A percentile compares a stretch with the other conserved stretches of the same genome.
Conservation (phyloP, 1,140 invertebrate genomes). For the Lordiphosa clarofinis region DNA sequence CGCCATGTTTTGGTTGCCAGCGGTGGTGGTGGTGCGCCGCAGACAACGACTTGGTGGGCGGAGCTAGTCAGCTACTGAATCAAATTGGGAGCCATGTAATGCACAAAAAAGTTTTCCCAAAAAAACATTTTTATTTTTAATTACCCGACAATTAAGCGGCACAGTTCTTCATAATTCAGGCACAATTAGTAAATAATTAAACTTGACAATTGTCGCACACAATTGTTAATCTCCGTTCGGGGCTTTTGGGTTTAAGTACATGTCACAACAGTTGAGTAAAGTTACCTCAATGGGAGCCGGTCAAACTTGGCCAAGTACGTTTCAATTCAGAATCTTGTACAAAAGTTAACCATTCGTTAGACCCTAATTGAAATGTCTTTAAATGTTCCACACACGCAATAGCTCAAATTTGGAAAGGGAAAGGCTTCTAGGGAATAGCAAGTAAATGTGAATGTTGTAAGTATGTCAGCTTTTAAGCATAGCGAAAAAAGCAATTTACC, state of each 20-base stretch:
- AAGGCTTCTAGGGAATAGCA: too few relatives aligned
- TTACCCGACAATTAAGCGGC: slow-evolving; percentile 56
- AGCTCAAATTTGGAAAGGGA: too few relatives aligned
- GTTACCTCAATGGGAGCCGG: slow-evolving; percentile 12
- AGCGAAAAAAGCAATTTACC: too few relatives aligned
- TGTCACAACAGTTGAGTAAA: slow-evolving; percentile 56
- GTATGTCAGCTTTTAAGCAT: too few relatives aligned
- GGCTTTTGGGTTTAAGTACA: slow-evolving; percentile 34
- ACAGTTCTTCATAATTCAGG: slow-evolving; percentile 66
- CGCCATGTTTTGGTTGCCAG: slow-evolving; percentile 57
- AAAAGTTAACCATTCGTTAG: too few relatives aligned
- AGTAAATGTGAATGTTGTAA: too few relatives aligned
- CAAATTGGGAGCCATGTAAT: slow-evolving; percentile 23
- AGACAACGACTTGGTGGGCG: slow-evolving; percentile 39
- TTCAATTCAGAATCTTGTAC: too few relatives aligned
- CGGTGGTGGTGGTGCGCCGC: slow-evolving; percentile 7
- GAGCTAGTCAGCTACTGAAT: slow-evolving; percentile 25
- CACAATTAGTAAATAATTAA: slow-evolving; percentile 76
- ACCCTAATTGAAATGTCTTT: too few relatives aligned
- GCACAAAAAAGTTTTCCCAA: slow-evolving; percentile 20
- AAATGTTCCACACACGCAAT: too few relatives aligned
- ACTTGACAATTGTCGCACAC: slow-evolving; percentile 63
- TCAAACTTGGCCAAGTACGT: slow-evolving; percentile 1
- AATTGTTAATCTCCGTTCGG: slow-evolving; percentile 48
- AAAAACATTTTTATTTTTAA: slow-evolving; percentile 37